Base-by-base conservation (phyloP, 2,797 vertebrate species). In the Dipus sagitta region DNA sequence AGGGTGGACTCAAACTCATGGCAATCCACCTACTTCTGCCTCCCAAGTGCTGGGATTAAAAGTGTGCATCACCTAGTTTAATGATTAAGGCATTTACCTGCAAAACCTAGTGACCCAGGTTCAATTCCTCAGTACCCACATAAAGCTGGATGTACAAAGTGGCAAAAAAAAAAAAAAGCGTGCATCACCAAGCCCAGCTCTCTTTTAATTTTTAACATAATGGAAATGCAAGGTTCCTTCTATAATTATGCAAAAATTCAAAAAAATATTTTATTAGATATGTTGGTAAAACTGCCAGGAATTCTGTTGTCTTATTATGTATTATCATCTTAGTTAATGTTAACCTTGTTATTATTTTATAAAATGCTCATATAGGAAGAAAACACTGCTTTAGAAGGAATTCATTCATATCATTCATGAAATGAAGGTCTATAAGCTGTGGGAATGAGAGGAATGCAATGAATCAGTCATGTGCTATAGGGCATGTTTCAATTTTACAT, bases 151-250 rank as follows among this genome's bases (percentile, higher is more conserved):
- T n/a, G n/a, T n/a, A n/a, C n/a, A n/a, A n/a, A n/a, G n/a, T n/a
- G n/a, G n/a, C n/a, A n/a, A n/a, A n/a, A n/a, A n/a, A n/a, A n/a
- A n/a, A n/a, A n/a, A n/a, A n/a, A n/a, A n/a, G n/a, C n/a, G n/a
- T n/a, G n/a, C n/a, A n/a, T 38, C 6, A 38, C 38, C 38, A 38
- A 3, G 38, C 38, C 38, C 6, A 6, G 38, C 38, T 62, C 38
- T 38, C 52, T 54, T 54, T 54, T 14, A 54, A 54, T 2, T 54
- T 86, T 80, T 15, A 81, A 74, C 18, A 47, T 90, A 9, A 9
- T 30, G 77, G 42, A 88, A 93, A 86, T 84, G n/a, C 9, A 75
- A 68, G 67, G 76, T 71, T 90, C 89, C 32, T 84, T 82, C 10
- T 78, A 23, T 52, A 84, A 91, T 89, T 54, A 85, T 78, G 54